A percentile compares a stretch with the other conserved stretches of the same genome.
phyloP scores from a whole-genome alignment of 2,113 vertebrate species.

The Bos javanicus region DNA sequence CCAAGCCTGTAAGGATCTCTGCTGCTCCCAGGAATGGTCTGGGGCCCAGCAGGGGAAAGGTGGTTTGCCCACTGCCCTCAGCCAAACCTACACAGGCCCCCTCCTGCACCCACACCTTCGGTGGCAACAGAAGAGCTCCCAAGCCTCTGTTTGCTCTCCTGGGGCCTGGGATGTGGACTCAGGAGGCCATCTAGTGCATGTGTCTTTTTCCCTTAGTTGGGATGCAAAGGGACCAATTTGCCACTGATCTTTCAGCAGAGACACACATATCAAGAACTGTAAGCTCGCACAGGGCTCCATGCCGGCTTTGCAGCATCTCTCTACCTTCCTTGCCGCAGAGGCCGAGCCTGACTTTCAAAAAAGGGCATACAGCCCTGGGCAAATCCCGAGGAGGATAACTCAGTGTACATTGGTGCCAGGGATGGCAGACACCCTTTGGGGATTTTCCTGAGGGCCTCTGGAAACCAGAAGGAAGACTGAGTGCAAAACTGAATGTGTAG shows the following conservation, averaged over 20 bases:
- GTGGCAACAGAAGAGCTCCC: neutral
- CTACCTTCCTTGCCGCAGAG: constrained; percentile 55
- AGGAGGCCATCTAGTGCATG: neutral
- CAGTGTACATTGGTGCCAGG: neutral
- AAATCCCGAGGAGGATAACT: neutral
- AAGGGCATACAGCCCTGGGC: constrained; percentile 61
- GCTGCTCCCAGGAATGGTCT: neutral
- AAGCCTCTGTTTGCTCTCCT: neutral
- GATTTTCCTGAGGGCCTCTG: neutral
- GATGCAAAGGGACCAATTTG: constrained; percentile 53
- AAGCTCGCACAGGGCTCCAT: neutral
- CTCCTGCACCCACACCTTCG: neutral
- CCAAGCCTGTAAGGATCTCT: neutral
- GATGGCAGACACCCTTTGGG: neutral
- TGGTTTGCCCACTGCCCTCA: neutral
- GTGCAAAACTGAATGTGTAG: neutral
- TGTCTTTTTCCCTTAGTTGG: constrained; percentile 15
- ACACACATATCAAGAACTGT: constrained; percentile 28
- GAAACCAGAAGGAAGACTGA: neutral
- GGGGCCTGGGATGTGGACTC: neutral
- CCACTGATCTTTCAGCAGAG: constrained; percentile 43
- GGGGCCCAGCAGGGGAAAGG: neutral
- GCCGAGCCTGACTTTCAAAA: constrained; percentile 64
- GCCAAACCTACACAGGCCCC: neutral
- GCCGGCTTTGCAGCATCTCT: constrained; percentile 12